Evolutionary conservation across 2,113 vertebrate species (phyloP), one percentile per base, ranked within the genome.

Genomic region (Larimichthys crocea): DNA sequence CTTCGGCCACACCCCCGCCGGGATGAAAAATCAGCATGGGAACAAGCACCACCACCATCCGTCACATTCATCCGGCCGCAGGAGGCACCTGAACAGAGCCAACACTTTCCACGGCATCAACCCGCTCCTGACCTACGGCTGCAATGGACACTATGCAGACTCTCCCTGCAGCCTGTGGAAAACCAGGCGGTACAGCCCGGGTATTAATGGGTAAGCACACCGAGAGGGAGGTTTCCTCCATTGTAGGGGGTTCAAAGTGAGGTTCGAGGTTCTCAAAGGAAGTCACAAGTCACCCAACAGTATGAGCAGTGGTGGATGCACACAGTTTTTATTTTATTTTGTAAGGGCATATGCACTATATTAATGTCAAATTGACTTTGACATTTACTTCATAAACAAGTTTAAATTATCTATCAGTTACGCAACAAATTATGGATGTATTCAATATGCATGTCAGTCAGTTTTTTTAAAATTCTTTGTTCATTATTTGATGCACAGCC

Each of bases 71-170:
- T 67, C 96, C 8, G 95, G 97, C 90, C 96, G 97, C 31, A 96
- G 97, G 96, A 98, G 96, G 96, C 96, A 96, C 12, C 96, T 98
- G 84, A 98, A 97, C 92, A 96, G 98, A 83, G 97, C 97, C 79
- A 98, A 97, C 94, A 98, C 97, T 16, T 98, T 93, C 69, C 92
- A 97, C 91, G 97, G 97, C 60, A 95, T 98, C 93, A 96, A 97
- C 93, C 97, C 96, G 85, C 84, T 96, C 86, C 96, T 97, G 42
- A 95, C 95, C 0, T 94, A 91, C 91, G 86, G 80, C 83, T 86
- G 85, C 76, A 93, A 79, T 42, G 94, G 88, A 19, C 94, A 92
- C 65, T 84, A 83, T 55, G 82, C 57, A 6, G 90, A 96, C 83
- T 96, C 96, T 0, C 95, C 96, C 1, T 96, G 96, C 55, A 97